phyloP scores from a whole-genome alignment of 1,140 invertebrate genomes.

The Pseudomyrmex pallidus region DNA sequence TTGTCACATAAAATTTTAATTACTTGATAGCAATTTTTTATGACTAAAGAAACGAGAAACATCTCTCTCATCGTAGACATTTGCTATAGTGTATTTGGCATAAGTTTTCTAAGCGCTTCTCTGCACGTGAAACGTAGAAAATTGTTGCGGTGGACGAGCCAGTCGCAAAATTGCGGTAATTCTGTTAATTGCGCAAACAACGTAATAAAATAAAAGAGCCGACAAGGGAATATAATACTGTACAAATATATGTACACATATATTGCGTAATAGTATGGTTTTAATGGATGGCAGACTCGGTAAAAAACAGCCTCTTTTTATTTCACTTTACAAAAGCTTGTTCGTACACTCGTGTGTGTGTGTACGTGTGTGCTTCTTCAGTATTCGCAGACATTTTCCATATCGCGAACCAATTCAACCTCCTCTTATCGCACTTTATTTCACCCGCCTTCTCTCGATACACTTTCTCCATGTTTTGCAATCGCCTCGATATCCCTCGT shows the following conservation, averaged over 20 bases:
- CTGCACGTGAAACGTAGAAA: neutral
- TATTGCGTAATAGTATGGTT: slow-evolving; percentile 69
- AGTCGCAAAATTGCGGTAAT: slow-evolving; percentile 76
- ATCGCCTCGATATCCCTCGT: neutral
- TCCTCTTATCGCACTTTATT: slow-evolving; percentile 22
- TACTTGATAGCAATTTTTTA: neutral
- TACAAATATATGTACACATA: neutral
- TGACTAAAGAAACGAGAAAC: too few relatives aligned
- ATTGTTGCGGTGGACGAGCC: slow-evolving; percentile 19
- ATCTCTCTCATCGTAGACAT: neutral
- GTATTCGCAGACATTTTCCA: slow-evolving; percentile 13
- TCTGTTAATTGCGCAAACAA: slow-evolving; percentile 74
- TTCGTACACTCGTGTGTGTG: slow-evolving; percentile 1
- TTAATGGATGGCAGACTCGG: slow-evolving; percentile 65
- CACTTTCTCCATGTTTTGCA: neutral
- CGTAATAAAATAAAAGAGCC: slow-evolving; percentile 77
- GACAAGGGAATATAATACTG: slow-evolving; percentile 57
- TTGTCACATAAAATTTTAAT: too few relatives aligned
- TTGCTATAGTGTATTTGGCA: neutral
- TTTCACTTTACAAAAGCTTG: slow-evolving; percentile 46
- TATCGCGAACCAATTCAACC: slow-evolving; percentile 27
- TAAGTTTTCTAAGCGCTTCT: slow-evolving; percentile 6
- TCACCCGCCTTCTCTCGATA: neutral
- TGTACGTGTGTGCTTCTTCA: neutral
- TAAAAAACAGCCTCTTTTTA: slow-evolving; percentile 66